These are phyloP conservation scores for Parotocinclus haroldoi DNA, from an alignment of 2,797 vertebrate species.

Conservation along the genomic window DNA sequence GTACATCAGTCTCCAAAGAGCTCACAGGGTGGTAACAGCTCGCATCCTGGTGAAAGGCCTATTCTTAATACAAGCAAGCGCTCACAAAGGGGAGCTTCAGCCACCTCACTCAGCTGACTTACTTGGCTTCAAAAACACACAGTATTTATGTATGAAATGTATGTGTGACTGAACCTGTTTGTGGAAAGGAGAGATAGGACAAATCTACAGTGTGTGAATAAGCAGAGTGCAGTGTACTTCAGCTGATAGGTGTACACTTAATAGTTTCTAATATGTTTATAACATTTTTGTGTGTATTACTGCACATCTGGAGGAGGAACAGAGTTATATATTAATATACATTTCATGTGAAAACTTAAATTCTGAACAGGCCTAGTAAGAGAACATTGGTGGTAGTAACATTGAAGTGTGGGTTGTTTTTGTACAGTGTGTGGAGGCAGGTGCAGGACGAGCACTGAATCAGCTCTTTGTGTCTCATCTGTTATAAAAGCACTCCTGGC, in stretches of 20 bases:
- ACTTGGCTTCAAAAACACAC: slow-evolving; percentile 5
- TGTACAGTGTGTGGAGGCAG: slow-evolving; percentile 50
- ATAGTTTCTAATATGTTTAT: too few species aligned
- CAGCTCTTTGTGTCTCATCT: slow-evolving; percentile 48
- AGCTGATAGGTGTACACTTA: not conserved
- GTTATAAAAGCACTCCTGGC: slow-evolving; percentile 50
- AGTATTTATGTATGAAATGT: not conserved
- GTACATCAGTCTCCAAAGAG: slow-evolving; percentile 35
- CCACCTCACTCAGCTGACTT: slow-evolving; percentile 13
- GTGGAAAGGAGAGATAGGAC: too few species aligned
- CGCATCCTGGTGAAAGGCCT: slow-evolving; percentile 36
- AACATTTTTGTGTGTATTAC: not conserved
- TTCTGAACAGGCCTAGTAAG: not conserved
- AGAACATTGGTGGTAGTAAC: slow-evolving; percentile 35
- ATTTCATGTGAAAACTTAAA: too few species aligned
- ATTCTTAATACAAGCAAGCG: slow-evolving; percentile 28
- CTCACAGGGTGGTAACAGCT: slow-evolving; percentile 25
- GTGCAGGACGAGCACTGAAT: slow-evolving; percentile 48
- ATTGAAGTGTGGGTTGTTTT: slow-evolving; percentile 45
- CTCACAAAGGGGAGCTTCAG: slow-evolving; percentile 18
- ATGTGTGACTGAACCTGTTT: not conserved
- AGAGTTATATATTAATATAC: not conserved
- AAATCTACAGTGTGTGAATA: too few species aligned
- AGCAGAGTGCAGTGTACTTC: too few species aligned
- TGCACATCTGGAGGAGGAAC: not conserved